These are phyloP conservation scores for Griposia aprilina DNA, from an alignment of 2,888 invertebrate species.

Conservation along the genomic window DNA sequence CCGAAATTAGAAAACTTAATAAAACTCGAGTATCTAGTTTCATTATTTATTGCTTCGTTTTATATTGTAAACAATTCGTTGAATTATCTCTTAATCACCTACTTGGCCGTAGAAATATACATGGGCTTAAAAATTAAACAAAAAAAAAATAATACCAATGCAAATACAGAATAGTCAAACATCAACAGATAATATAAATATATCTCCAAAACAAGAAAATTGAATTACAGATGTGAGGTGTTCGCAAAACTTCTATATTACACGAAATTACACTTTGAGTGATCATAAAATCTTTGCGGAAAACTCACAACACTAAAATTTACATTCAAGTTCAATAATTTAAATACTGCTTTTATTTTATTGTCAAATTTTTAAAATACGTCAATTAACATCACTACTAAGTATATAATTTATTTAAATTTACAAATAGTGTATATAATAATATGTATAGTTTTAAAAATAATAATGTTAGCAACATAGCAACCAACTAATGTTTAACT, in stretches of 20 bases:
- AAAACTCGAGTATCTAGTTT: conserved; percentile 71
- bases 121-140: conserved; percentile 80
- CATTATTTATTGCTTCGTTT: conserved; percentile 87
- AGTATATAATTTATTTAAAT: conserved; percentile 70
- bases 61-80: conserved; percentile 89
- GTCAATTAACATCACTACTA: conserved; percentile 73
- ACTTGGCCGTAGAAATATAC: conserved; percentile 81
- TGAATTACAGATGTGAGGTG: conserved; percentile 48
- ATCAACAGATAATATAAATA: conserved; percentile 87
- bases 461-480: conserved; percentile 70
- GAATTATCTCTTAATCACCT: conserved; percentile 79
- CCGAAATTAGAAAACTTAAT: conserved; percentile 53
- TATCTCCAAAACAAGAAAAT: conserved; percentile 85
- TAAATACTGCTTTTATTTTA: conserved; percentile 89
- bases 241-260: conserved; percentile 56
- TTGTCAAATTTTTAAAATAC: conserved; percentile 88
- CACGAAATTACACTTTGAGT: conserved; percentile 70
- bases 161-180: conserved; percentile 86
- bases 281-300: conserved; percentile 58
- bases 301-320: conserved; percentile 55
- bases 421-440: conserved; percentile 69
- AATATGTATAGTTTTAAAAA: conserved; percentile 66
- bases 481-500: conserved; percentile 70
- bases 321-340: conserved; percentile 78
- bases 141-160: conserved; percentile 87